Base-by-base conservation (phyloP, 35 echinoderm and acorn worm genomes). In the Heliocidaris erythrogramma region DNA sequence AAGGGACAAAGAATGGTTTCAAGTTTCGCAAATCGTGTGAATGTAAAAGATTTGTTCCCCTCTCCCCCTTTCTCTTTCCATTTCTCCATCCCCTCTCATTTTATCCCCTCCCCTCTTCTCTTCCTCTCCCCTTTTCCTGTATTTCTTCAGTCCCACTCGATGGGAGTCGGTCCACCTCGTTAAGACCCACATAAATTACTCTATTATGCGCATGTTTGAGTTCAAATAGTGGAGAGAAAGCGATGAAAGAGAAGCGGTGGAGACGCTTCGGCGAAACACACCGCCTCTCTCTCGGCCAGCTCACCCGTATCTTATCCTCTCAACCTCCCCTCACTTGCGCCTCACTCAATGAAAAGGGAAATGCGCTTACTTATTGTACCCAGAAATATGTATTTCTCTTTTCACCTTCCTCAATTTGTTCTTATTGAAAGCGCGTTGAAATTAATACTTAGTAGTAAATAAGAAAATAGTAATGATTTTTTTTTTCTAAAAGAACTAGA, bases 121-220 rank as follows among this genome's bases (percentile, higher is more conserved):
- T 78, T 78, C 65, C 65, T 78, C 27, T 78, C 65, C 65, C 65
- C 18, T 78, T 78, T 56, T 11, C 65, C 65, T 17, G 1, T n/a
- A 24, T 78, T 78, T 78, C 17, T 78, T 78, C 35, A 42, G 35
- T 42, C 65, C 8, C 65, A 50, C 50, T 92, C 91, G 87, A 89
- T 48, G 87, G 24, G 91, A 92, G 48, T 92, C 87, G 49, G 91
- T 92, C n/a, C 91, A 92, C 91, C 50, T 92, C 91, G 91, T 48
- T 48, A n/a, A 92, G 91, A 59, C 91, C 91, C 91, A 92, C 91
- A 92, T 92, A 92, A 92, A 92, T 92, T 92, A 92, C 91, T 92
- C 91, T 92, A 92, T 92, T 92, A 92, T 92, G 91, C 49, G 91
- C 50, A 92, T 92, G 91, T 92, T 92, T 92, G 91, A 92, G 91